Conservation (phyloP, 2,888 invertebrate genomes). For the Mythimna lalbum region DNA sequence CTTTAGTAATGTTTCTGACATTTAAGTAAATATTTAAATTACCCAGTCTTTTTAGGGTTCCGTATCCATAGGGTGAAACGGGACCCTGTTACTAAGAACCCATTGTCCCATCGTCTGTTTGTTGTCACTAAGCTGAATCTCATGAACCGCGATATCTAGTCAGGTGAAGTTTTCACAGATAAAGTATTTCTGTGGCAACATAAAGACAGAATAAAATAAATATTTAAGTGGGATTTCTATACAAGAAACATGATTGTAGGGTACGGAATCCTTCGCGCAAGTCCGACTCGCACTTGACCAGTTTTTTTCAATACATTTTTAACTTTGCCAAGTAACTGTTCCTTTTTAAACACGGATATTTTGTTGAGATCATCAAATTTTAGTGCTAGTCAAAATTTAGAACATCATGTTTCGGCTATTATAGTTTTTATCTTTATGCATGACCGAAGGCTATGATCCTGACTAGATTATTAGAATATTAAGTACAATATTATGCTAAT, state of each 20-base stretch:
- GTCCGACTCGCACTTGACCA: too few relatives aligned
- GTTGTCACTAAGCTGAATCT: too few relatives aligned
- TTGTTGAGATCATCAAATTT: constrained; percentile 31
- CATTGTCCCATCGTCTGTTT: too few relatives aligned
- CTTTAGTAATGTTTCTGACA: constrained; percentile 34
- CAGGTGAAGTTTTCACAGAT: too few relatives aligned
- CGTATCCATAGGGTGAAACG: too few relatives aligned
- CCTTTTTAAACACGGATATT: constrained; percentile 12
- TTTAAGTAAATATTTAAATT: constrained; percentile 37
- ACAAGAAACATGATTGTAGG: too few relatives aligned
- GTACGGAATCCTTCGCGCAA: too few relatives aligned
- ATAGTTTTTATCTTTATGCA: constrained; percentile 20
- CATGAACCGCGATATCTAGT: too few relatives aligned
- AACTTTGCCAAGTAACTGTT: neutral
- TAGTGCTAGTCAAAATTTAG: constrained; percentile 11
- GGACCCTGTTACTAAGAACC: too few relatives aligned
- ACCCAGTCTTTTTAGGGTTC: neutral
- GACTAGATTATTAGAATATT: constrained; percentile 20
- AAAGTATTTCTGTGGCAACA: too few relatives aligned
- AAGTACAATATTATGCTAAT: constrained; percentile 17
- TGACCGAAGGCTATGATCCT: constrained; percentile 27
- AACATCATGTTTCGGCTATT: constrained; percentile 5
- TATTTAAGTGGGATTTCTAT: too few relatives aligned
- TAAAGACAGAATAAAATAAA: too few relatives aligned
- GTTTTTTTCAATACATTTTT: neutral